Evolutionary conservation across 1,140 invertebrate species (phyloP), one percentile per base, ranked within the genome.

Genomic region (Helicorthomorpha holstii): DNA sequence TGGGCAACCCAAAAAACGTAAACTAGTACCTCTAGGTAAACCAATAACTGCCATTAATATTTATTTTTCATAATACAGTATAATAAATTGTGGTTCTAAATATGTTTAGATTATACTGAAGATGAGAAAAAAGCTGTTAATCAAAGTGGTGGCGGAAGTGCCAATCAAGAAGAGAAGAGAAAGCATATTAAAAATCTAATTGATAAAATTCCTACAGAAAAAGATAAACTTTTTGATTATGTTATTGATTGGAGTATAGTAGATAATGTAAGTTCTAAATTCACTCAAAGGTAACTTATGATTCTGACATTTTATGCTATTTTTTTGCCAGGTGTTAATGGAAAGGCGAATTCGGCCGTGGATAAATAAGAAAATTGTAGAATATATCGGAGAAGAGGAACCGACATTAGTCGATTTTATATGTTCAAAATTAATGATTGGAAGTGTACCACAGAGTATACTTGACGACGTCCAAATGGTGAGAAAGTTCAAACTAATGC

Each of bases 321-420:
- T 54, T 51, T 57, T 56, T 64, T n/a, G 65, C 38, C 59, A 83
- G 79, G 68, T 69, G 59, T 70, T 98, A 58, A 96, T 98, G 87
- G 91, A 97, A 67, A 89, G 87, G 64, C 80, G 93, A 65, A 95
- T 98, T 67, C 79, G 90, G 59, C 94, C 94, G 47, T 98, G 95
- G 95, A 93, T 98, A 53, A 96, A 95, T 70, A 98, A 98, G 70
- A 98, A 98, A 71, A 97, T 98, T 56, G 85, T 96, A 56, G 93
- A 98, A 73, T 98, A 98, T 70, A 97, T 98, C 65, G 95, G 95
- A 44, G 95, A 98, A 69, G 93, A 94, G 38, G 95, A 98, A 70
- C 88, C 89, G n/a, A 93, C 91, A 12, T 72, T 98, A 49, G 90
- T 96, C 12, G 91, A 97, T 72, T 98, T 98, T 73, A 97, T 98